These are phyloP conservation scores for Mantis religiosa DNA, from an alignment of 2,888 invertebrate species.

Conservation along the genomic window DNA sequence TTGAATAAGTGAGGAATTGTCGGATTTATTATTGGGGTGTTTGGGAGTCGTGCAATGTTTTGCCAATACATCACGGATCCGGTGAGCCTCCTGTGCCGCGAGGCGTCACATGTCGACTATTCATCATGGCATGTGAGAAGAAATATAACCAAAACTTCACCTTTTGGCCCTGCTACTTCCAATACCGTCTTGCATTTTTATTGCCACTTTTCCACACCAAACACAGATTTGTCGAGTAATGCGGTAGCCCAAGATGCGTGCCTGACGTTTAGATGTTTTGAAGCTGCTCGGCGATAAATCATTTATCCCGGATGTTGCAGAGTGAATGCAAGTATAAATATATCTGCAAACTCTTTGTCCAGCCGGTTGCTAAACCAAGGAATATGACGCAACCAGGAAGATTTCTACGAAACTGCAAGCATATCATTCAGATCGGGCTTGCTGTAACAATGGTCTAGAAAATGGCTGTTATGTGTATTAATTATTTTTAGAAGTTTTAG, in stretches of 20 bases:
- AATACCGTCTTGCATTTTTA: not conserved
- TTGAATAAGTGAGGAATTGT: not conserved
- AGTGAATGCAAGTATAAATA: too few species aligned
- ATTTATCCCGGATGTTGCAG: not conserved
- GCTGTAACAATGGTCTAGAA: too few species aligned
- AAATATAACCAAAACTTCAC: not conserved
- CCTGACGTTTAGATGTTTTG: not conserved
- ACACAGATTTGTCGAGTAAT: not conserved
- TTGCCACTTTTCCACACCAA: not conserved
- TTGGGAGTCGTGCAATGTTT: not conserved
- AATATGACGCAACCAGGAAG: too few species aligned
- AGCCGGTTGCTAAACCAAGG: too few species aligned
- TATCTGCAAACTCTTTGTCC: too few species aligned
- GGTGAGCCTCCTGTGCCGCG: not conserved
- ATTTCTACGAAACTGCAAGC: too few species aligned
- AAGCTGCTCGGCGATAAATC: not conserved
- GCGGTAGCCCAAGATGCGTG: not conserved
- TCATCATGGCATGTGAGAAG: not conserved
- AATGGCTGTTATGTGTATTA: too few species aligned
- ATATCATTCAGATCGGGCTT: too few species aligned
- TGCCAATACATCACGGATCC: not conserved
- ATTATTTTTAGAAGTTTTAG: too few species aligned
- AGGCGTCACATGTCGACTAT: not conserved
- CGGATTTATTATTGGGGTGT: not conserved
- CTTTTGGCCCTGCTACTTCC: not conserved